These are phyloP conservation scores for Saguinus imperator DNA, from an alignment of 2,113 vertebrate genomes.

Conservation along the genomic window DNA sequence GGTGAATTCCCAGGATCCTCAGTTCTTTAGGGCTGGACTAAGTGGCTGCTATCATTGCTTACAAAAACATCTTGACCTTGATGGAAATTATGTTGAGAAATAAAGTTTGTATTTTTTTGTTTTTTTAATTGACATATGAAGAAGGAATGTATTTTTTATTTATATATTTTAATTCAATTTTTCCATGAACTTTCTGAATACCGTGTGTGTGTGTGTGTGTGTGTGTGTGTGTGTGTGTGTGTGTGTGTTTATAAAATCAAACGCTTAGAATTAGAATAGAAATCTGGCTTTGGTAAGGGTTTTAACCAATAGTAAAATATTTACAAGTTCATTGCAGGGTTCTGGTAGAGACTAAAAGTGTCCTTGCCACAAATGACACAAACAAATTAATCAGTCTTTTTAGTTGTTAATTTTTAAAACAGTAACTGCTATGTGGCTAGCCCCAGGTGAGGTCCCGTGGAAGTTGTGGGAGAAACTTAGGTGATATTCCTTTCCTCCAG, in stretches of 20 bases:
- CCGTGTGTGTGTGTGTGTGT: background rate
- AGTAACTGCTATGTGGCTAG: background rate
- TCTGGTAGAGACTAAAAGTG: background rate
- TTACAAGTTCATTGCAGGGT: background rate
- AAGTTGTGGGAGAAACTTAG: background rate
- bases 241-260: background rate
- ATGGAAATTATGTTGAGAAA: background rate
- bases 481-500: background rate
- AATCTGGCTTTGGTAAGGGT: background rate
- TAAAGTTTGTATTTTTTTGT: background rate
- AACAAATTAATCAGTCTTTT: background rate
- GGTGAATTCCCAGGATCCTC: background rate
- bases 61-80: background rate
- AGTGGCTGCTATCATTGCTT: background rate
- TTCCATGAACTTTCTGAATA: background rate
- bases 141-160: background rate
- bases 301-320: background rate
- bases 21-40: background rate
- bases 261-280: background rate
- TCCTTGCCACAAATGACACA: background rate
- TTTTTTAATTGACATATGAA: too few species aligned
- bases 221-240: background rate
- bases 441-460: background rate
- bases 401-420: background rate
- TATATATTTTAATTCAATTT: background rate